phyloP scores from a whole-genome alignment of 2,888 invertebrate species.

The Anthophora plumipes region DNA sequence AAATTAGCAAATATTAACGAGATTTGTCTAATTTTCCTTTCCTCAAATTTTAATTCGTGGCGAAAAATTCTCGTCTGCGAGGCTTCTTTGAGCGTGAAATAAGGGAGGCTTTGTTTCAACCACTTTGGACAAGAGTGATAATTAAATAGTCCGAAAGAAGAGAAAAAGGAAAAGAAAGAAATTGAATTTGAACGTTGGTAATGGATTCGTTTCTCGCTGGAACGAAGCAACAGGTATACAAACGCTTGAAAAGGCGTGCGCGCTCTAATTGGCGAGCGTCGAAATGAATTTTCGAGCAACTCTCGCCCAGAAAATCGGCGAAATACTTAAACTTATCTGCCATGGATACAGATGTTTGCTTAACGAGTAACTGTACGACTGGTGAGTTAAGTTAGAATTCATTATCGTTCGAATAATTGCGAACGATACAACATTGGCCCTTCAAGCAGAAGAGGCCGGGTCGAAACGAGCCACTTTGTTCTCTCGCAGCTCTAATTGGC shows the following conservation, averaged over 20 bases:
- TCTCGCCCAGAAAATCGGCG: background rate
- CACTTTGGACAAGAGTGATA: too few relatives aligned
- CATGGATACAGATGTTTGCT: slow-evolving; percentile 7
- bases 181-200: background rate
- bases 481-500: slow-evolving; percentile 13
- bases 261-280: background rate
- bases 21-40: background rate
- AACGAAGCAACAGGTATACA: slow-evolving; percentile 17
- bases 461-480: background rate
- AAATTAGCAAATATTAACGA: too few relatives aligned
- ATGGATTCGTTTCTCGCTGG: background rate
- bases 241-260: background rate
- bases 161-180: too few relatives aligned
- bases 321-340: background rate
- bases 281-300: background rate
- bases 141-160: background rate
- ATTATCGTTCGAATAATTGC: slow-evolving; percentile 26
- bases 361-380: slow-evolving; percentile 17
- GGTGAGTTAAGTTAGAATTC: background rate
- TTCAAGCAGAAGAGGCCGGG: background rate
- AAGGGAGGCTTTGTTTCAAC: too few relatives aligned
- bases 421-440: slow-evolving; percentile 11
- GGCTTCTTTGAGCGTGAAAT: too few relatives aligned
- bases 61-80: too few relatives aligned
- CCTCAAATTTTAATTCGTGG: too few relatives aligned